Evolutionary conservation across 64 coral and sea anemone genomes (phyloP).

Genomic region (Anthopleura sola): DNA sequence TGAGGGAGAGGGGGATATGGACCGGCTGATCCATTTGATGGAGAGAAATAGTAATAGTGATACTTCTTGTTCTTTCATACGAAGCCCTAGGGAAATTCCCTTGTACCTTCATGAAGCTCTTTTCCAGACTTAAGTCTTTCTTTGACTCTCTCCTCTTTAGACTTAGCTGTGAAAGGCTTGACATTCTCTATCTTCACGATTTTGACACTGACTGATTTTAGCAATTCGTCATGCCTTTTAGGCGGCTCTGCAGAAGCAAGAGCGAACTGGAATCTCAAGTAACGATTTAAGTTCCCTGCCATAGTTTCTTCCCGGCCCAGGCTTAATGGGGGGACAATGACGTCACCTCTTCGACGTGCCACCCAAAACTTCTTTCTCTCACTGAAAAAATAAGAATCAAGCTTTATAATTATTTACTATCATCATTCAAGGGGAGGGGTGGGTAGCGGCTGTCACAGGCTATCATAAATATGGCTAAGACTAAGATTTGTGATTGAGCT

Average conservation of each 20-base stretch:
- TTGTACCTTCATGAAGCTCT: slow-evolving; percentile 34
- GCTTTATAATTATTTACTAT: too few species aligned
- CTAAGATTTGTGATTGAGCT: too few species aligned
- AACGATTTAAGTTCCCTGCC: slow-evolving; percentile 34
- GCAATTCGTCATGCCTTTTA: not conserved
- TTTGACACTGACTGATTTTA: slow-evolving; percentile 24
- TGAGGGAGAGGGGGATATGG: too few species aligned
- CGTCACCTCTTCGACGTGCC: slow-evolving; percentile 15
- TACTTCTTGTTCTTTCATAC: too few species aligned
- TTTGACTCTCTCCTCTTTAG: not conserved
- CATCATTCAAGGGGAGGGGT: too few species aligned
- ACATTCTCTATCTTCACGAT: slow-evolving; percentile 28
- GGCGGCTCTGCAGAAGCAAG: slow-evolving; percentile 7
- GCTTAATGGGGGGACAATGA: slow-evolving; percentile 32
- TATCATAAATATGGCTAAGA: too few species aligned
- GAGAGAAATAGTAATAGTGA: too few species aligned
- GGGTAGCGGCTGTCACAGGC: too few species aligned
- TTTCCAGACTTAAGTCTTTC: not conserved
- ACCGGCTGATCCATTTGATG: too few species aligned
- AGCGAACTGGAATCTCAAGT: slow-evolving; percentile 22
- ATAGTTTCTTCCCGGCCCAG: not conserved
- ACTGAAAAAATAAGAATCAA: too few species aligned
- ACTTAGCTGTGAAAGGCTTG: not conserved
- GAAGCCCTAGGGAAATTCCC: too few species aligned
- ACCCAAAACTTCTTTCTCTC: slow-evolving; percentile 28